Percentiles rank a stretch among this genome's conserved stretches.
These are phyloP conservation scores for Cepaea hortensis DNA, from an alignment of 2,888 invertebrate genomes.

Conservation along the genomic window DNA sequence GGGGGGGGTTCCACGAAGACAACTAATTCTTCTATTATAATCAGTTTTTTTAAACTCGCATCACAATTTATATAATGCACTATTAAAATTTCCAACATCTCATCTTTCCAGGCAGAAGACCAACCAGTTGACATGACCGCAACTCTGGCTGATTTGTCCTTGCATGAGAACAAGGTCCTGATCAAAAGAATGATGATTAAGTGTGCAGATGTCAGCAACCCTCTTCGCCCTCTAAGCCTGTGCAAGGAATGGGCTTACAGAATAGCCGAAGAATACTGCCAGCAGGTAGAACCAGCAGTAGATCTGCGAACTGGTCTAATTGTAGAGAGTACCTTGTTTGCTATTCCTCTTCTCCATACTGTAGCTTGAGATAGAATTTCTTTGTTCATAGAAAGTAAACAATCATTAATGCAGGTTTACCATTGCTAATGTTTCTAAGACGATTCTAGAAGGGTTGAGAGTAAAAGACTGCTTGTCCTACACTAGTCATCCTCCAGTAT, in stretches of 20 bases:
- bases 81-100: not conserved
- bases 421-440: no score
- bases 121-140: constrained; percentile 36
- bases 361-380: no score
- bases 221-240: constrained; percentile 87
- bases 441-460: no score
- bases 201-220: constrained; percentile 98
- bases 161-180: constrained; percentile 84
- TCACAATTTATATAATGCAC: no score
- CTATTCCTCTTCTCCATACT: no score
- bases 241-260: constrained; percentile 93
- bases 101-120: constrained; percentile 30
- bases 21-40: no score
- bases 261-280: constrained; percentile 98
- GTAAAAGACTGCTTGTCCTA: no score
- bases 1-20: no score
- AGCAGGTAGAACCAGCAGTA: constrained; percentile 80
- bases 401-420: no score
- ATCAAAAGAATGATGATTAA: constrained; percentile 98
- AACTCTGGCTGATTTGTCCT: constrained; percentile 60
- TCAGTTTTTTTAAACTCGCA: not conserved
- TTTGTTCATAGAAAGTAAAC: no score
- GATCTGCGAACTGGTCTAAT: not conserved
- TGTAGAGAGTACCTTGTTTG: not conserved
- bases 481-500: no score